These are phyloP conservation scores for Schizaphis graminum DNA, from an alignment of 2,888 invertebrate genomes.

Conservation along the genomic window DNA sequence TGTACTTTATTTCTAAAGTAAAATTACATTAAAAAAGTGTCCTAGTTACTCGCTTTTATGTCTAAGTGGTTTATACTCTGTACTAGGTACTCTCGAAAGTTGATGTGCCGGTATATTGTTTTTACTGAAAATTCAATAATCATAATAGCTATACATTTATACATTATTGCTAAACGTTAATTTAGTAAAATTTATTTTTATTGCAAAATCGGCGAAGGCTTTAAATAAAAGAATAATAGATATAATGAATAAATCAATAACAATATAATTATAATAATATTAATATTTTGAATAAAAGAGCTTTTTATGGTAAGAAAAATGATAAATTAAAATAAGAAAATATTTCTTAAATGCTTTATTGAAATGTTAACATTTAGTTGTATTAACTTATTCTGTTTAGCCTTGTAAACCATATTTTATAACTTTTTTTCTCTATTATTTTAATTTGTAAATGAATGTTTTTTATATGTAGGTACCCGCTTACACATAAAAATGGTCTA, in stretches of 20 bases:
- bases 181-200: not conserved
- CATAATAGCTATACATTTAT: too few relatives aligned
- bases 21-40: too few relatives aligned
- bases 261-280: not conserved
- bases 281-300: not conserved
- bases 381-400: not conserved
- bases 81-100: not conserved
- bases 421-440: not conserved
- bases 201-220: not conserved
- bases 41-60: too few relatives aligned
- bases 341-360: not conserved
- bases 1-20: too few relatives aligned
- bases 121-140: not conserved
- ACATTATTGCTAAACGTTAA: not conserved
- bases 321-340: not conserved
- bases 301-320: not conserved
- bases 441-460: not conserved
- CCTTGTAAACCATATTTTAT: not conserved
- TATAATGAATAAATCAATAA: not conserved
- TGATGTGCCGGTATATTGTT: not conserved
- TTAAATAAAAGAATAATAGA: not conserved
- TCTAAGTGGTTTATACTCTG: too few relatives aligned
- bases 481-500: too few relatives aligned
- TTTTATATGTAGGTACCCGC: not conserved
- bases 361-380: not conserved